Evolutionary conservation across 2,888 invertebrate species (phyloP).

Genomic region (Muscina levida): DNA sequence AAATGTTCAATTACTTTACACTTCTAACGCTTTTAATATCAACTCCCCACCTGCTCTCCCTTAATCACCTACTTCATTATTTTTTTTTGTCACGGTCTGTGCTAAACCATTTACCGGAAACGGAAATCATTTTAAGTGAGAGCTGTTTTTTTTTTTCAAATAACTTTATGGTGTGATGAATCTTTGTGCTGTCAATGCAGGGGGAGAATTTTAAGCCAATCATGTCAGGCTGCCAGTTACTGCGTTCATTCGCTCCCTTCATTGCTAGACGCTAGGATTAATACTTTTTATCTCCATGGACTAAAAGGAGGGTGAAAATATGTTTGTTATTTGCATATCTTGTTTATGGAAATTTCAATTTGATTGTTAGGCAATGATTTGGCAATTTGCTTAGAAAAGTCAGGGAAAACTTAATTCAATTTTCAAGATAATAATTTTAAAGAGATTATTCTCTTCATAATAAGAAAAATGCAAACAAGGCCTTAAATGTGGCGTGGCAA

Average conservation of each 20-base stretch:
- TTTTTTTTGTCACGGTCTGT: too few relatives aligned
- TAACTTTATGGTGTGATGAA: constrained; percentile 14
- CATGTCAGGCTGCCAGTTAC: constrained; percentile 2
- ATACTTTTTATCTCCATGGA: background rate
- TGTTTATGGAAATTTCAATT: background rate
- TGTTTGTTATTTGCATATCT: background rate
- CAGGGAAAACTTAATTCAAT: background rate
- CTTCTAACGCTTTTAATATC: background rate
- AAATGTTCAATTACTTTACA: constrained; percentile 61
- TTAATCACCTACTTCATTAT: background rate
- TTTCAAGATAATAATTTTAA: constrained; percentile 8
- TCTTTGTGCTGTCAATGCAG: background rate
- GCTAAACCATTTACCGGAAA: constrained; percentile 4
- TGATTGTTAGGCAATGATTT: constrained; percentile 13
- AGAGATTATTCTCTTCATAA: too few relatives aligned
- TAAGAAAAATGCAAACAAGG: too few relatives aligned
- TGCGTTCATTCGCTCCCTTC: background rate
- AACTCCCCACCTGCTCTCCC: background rate
- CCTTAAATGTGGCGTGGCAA: too few relatives aligned
- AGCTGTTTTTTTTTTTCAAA: background rate
- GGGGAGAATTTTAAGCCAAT: constrained; percentile 14
- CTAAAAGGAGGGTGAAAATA: background rate
- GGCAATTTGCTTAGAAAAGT: background rate
- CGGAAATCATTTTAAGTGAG: constrained; percentile 21
- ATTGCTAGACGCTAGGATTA: background rate